Conservation (phyloP, 2,113 vertebrate genomes). For the Calidris pygmaea region DNA sequence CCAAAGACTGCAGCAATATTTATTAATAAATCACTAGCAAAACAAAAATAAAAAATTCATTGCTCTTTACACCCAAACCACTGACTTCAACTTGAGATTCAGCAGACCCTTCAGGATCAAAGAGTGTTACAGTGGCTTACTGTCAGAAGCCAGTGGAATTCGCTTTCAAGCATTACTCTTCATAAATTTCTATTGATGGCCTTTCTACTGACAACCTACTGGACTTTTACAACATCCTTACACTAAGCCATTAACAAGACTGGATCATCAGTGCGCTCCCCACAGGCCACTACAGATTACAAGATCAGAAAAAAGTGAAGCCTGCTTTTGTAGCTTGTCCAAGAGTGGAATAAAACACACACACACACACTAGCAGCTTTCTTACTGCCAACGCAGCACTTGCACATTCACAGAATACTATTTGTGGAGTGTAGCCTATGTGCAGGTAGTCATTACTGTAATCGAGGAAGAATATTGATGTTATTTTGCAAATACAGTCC, state of each 20-base stretch:
- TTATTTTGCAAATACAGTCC: background rate
- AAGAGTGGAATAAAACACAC: background rate
- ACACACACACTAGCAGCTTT: background rate
- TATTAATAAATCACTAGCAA: background rate
- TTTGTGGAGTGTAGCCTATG: background rate
- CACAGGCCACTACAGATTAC: background rate
- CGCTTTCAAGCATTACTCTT: background rate
- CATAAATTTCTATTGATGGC: slow-evolving; percentile 14
- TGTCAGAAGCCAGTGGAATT: background rate
- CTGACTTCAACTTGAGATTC: background rate
- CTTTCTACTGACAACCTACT: slow-evolving; percentile 22
- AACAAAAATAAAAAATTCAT: background rate
- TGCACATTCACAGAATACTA: background rate
- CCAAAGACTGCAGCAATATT: background rate
- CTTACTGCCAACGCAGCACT: background rate
- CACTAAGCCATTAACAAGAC: slow-evolving; percentile 6
- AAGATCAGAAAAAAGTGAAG: background rate
- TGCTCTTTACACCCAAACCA: background rate
- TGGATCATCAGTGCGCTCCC: background rate
- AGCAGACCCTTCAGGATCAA: slow-evolving; percentile 32
- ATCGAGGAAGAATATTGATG: background rate
- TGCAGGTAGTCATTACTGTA: background rate
- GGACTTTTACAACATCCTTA: slow-evolving; percentile 13
- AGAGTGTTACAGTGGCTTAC: background rate
- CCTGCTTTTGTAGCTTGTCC: background rate